phyloP scores from a whole-genome alignment of 2,888 invertebrate genomes.

The Cataglyphis albicans region DNA sequence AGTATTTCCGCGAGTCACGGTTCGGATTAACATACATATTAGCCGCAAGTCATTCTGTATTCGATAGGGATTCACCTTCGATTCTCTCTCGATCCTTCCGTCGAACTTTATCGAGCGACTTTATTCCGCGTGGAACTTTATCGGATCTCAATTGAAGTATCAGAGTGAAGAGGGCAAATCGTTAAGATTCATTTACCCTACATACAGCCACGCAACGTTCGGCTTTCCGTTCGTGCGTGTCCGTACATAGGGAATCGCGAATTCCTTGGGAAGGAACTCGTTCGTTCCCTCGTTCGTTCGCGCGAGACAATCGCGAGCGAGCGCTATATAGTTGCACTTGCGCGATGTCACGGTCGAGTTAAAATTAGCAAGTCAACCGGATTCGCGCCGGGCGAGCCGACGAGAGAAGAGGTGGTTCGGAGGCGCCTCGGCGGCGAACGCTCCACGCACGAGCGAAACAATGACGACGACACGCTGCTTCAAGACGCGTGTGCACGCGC shows the following conservation, averaged over 20 bases:
- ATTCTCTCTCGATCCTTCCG: constrained; percentile 22
- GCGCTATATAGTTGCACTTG: constrained; percentile 77
- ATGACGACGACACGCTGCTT: constrained; percentile 35
- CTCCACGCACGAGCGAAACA: constrained; percentile 45
- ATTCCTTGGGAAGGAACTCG: constrained; percentile 23
- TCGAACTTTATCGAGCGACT: not conserved
- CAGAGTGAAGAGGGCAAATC: not conserved
- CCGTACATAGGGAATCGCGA: constrained; percentile 11
- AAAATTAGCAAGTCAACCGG: constrained; percentile 85
- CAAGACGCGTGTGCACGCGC: constrained; percentile 17
- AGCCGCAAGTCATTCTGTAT: constrained; percentile 42
- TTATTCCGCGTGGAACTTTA: not conserved
- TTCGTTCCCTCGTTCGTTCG: constrained; percentile 14
- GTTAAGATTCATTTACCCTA: not conserved
- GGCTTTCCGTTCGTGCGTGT: not conserved
- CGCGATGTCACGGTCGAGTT: constrained; percentile 85
- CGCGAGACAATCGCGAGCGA: constrained; percentile 76
- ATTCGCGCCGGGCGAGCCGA: constrained; percentile 73
- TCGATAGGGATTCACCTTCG: constrained; percentile 20
- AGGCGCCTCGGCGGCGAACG: constrained; percentile 61
- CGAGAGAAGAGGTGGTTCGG: constrained; percentile 46
- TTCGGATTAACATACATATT: constrained; percentile 44
- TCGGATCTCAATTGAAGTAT: not conserved
- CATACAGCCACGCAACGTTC: not conserved
- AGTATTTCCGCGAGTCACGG: constrained; percentile 39